Conservation (phyloP, 2,797 vertebrate genomes). For the Enteromius unitaeniatus region DNA sequence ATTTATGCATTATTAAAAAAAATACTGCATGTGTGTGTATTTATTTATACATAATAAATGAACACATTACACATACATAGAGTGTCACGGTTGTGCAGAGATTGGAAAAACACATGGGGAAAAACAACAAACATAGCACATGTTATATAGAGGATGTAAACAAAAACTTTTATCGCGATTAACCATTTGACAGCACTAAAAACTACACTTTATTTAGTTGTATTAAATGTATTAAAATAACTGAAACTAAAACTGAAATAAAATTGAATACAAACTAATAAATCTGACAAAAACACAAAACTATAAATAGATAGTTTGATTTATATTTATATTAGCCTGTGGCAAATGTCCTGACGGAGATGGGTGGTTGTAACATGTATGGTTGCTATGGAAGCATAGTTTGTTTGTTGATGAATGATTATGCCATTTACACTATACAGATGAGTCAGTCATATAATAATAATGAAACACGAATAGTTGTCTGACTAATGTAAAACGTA, state of each 20-base stretch:
- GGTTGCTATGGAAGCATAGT: slow-evolving; percentile 37
- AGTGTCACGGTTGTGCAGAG: too few species aligned
- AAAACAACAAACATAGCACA: too few species aligned
- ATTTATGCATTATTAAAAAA: too few species aligned
- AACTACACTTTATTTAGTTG: not conserved
- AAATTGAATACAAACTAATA: not conserved
- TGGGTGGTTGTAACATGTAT: slow-evolving; percentile 39
- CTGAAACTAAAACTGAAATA: not conserved
- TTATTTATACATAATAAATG: too few species aligned
- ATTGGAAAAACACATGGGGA: too few species aligned
- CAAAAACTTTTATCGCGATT: too few species aligned
- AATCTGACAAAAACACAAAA: not conserved
- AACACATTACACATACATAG: too few species aligned
- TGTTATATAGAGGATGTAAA: too few species aligned
- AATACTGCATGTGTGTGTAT: too few species aligned
- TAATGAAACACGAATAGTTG: not conserved
- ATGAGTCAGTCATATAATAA: slow-evolving; percentile 37
- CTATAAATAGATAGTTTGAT: slow-evolving; percentile 23
- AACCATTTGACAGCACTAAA: too few species aligned
- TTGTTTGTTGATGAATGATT: slow-evolving; percentile 47
- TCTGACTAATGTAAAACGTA: not conserved
- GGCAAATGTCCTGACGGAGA: slow-evolving; percentile 41
- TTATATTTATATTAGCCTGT: slow-evolving; percentile 48
- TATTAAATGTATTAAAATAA: not conserved
- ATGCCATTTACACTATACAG: slow-evolving; percentile 11